A percentile compares a stretch with the other conserved stretches of the same genome.
Evolutionary conservation across 2,113 vertebrate species (phyloP).

Genomic region (Colistium nudipinnis): DNA sequence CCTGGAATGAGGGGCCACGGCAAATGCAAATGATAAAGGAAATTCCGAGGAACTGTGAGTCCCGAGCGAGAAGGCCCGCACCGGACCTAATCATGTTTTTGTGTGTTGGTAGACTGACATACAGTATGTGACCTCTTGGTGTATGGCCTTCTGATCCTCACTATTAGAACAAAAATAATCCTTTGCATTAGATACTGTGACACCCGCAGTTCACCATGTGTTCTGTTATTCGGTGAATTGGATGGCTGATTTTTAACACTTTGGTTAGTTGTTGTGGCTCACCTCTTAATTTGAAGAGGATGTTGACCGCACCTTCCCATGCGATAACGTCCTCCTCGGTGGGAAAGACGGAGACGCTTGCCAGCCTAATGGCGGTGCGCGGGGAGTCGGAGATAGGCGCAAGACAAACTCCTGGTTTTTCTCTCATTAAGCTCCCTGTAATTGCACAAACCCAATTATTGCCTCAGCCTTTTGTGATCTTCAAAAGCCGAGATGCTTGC

Average conservation of each 20-base stretch:
- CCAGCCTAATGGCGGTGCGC: conserved; percentile 56
- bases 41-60: too few relatives aligned
- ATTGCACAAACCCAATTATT: conserved; percentile 85
- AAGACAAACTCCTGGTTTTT: conserved; percentile 76
- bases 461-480: conserved; percentile 83
- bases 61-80: too few relatives aligned
- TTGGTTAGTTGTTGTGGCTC: conserved; percentile 12
- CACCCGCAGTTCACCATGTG: background rate
- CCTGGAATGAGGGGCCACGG: too few relatives aligned
- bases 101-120: too few relatives aligned
- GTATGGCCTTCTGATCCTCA: too few relatives aligned
- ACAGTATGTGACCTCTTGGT: too few relatives aligned
- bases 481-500: conserved; percentile 82
- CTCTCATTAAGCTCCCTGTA: conserved; percentile 81
- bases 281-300: conserved; percentile 36
- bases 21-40: too few relatives aligned
- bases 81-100: too few relatives aligned
- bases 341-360: conserved; percentile 51
- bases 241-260: background rate
- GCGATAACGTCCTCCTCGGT: conserved; percentile 47
- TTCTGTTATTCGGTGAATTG: background rate
- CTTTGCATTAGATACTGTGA: background rate
- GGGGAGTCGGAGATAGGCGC: conserved; percentile 72
- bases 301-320: conserved; percentile 15
- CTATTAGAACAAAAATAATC: too few relatives aligned